A percentile compares a stretch with the other conserved stretches of the same genome.
Evolutionary conservation across 2,888 invertebrate species (phyloP).

Genomic region (Drosophila subsilvestris): DNA sequence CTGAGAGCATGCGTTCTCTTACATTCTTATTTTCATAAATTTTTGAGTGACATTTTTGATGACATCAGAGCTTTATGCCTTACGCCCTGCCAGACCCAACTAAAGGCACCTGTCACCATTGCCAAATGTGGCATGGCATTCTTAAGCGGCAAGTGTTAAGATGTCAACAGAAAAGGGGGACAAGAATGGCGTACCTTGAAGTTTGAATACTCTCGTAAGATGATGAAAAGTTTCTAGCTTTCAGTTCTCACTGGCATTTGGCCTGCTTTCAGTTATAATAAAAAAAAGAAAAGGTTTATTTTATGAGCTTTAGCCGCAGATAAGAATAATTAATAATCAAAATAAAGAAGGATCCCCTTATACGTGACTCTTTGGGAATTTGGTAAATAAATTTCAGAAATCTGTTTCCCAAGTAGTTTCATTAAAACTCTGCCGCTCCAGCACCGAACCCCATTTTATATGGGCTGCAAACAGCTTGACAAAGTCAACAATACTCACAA

Average conservation of each 20-base stretch:
- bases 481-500: slow-evolving; percentile 40
- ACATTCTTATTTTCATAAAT: slow-evolving; percentile 72
- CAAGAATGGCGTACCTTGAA: slow-evolving; percentile 9
- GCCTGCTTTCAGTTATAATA: not conserved
- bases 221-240: not conserved
- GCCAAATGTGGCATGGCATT: slow-evolving; percentile 78
- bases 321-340: slow-evolving; percentile 2
- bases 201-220: slow-evolving; percentile 26
- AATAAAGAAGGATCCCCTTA: not conserved
- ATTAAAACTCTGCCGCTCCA: not conserved
- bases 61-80: slow-evolving; percentile 75
- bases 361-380: not conserved
- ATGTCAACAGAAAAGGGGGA: slow-evolving; percentile 60
- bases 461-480: slow-evolving; percentile 40
- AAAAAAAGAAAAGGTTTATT: not conserved
- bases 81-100: slow-evolving; percentile 60
- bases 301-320: not conserved
- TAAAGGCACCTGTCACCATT: slow-evolving; percentile 80
- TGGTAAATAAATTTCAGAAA: not conserved
- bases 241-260: too few species aligned
- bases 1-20: slow-evolving; percentile 59
- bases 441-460: not conserved
- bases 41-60: slow-evolving; percentile 82
- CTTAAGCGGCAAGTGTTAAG: slow-evolving; percentile 78
- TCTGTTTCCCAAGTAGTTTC: slow-evolving; percentile 14